These are phyloP conservation scores for Phymatocera aterrima DNA, from an alignment of 2,888 invertebrate genomes.

Conservation along the genomic window DNA sequence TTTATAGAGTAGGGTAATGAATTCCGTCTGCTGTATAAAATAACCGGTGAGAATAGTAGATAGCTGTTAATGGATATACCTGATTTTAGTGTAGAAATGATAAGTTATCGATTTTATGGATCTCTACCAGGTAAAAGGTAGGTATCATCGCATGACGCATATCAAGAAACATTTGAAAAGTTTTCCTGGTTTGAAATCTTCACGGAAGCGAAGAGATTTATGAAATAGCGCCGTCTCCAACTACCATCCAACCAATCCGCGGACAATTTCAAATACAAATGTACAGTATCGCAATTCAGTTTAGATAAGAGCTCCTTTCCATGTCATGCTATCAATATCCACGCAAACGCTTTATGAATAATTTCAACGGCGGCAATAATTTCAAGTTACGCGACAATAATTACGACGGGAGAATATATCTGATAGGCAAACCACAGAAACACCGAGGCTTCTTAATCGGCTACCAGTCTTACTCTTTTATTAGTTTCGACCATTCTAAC, in stretches of 20 bases:
- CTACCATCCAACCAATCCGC: neutral
- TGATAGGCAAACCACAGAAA: neutral
- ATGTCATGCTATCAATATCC: neutral
- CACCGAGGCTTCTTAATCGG: neutral
- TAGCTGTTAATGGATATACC: neutral
- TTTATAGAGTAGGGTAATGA: conserved; percentile 11
- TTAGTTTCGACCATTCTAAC: conserved; percentile 6
- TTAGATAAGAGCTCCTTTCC: neutral
- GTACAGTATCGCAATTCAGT: too few relatives aligned
- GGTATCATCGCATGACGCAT: neutral
- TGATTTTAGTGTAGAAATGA: neutral
- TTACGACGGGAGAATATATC: neutral
- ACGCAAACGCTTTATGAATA: neutral
- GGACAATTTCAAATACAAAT: neutral
- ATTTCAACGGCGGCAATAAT: neutral
- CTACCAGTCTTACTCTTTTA: conserved; percentile 18
- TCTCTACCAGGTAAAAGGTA: neutral
- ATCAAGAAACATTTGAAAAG: neutral
- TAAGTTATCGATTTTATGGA: neutral
- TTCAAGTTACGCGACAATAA: neutral
- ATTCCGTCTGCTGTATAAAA: neutral
- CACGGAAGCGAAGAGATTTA: neutral
- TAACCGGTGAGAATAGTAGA: neutral
- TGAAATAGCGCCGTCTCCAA: neutral
- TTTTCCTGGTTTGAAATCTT: neutral